Conservation (phyloP, 2,113 vertebrate genomes). For the Setophaga kirtlandii region DNA sequence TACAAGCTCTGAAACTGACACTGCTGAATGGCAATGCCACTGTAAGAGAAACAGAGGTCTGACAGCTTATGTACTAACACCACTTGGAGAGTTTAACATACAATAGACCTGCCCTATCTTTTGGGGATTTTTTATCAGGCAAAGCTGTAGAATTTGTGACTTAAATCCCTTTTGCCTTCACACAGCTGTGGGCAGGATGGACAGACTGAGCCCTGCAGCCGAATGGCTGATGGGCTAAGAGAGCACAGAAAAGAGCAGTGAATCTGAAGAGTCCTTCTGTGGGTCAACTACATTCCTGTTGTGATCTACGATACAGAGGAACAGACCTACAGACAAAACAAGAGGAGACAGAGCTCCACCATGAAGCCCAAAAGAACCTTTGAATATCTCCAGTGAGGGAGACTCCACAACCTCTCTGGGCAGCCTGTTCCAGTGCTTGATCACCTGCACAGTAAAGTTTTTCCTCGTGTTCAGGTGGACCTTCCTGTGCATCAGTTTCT, state of each 20-base stretch:
- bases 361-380: background rate
- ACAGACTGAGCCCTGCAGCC: background rate
- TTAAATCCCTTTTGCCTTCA: background rate
- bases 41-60: background rate
- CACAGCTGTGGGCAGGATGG: rapidly evolving
- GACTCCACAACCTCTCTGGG: too few relatives aligned
- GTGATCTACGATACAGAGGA: background rate
- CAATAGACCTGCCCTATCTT: background rate
- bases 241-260: background rate
- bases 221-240: background rate
- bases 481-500: background rate
- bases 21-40: background rate
- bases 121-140: background rate
- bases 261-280: background rate
- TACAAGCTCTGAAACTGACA: background rate
- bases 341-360: background rate
- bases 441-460: background rate
- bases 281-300: background rate
- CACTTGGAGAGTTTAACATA: background rate
- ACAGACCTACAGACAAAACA: background rate
- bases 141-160: background rate
- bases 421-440: background rate
- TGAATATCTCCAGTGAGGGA: background rate
- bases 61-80: background rate
- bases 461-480: background rate